Conservation (phyloP, 2,113 vertebrate species). For the Xiphophorus maculatus region DNA sequence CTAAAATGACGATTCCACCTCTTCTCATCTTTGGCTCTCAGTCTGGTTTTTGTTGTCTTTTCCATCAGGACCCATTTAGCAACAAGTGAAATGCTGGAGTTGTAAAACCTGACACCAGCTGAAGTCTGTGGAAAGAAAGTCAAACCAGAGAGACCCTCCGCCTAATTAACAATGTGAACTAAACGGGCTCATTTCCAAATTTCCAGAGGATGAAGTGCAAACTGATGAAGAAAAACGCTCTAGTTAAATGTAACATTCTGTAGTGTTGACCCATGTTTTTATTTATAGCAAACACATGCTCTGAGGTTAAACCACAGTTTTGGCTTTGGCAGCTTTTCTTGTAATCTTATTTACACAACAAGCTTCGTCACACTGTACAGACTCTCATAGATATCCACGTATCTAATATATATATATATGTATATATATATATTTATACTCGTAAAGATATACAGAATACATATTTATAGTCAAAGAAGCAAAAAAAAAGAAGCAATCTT, state of each 20-base stretch:
- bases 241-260: conserved; percentile 25
- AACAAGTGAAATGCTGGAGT: conserved; percentile 1
- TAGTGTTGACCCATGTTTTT: conserved; percentile 50
- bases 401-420: conserved; percentile 46
- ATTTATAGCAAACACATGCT: conserved; percentile 31
- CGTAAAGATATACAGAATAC: conserved; percentile 54
- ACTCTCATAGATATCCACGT: conserved; percentile 61
- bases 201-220: conserved; percentile 14
- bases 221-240: conserved; percentile 9
- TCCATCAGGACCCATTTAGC: rapidly evolving
- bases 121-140: background rate
- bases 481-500: conserved; percentile 44
- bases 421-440: conserved; percentile 37
- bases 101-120: background rate
- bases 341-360: conserved; percentile 63
- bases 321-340: conserved; percentile 74
- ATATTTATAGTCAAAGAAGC: conserved; percentile 35
- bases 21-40: conserved; percentile 15
- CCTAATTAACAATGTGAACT: background rate
- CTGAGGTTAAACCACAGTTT: conserved; percentile 53
- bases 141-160: background rate
- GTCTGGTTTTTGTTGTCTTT: background rate
- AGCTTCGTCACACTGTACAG: conserved; percentile 70
- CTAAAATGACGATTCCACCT: background rate
- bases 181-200: background rate